These are phyloP conservation scores for Marisa cornuarietis DNA, from an alignment of 1,140 invertebrate genomes.

Conservation along the genomic window DNA sequence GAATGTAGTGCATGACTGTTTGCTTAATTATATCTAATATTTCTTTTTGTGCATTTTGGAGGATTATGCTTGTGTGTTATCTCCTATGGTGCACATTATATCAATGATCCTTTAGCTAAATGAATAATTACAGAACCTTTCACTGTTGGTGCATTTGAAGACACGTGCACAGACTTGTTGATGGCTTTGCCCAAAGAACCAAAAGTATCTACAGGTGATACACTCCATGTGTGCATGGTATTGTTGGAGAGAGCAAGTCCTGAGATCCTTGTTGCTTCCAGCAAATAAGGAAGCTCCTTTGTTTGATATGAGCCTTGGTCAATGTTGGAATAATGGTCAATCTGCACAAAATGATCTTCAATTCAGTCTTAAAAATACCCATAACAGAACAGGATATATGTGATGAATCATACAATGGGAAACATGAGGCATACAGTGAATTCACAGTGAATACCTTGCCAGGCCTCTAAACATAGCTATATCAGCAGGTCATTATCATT, in stretches of 20 bases:
- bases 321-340: background rate
- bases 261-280: background rate
- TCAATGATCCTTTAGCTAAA: background rate
- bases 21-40: background rate
- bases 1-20: background rate
- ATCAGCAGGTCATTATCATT: background rate
- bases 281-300: background rate
- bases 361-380: background rate
- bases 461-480: too few species aligned
- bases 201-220: background rate
- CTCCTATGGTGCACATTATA: too few species aligned
- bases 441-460: too few species aligned
- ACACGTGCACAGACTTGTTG: background rate
- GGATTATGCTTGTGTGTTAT: background rate
- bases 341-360: background rate
- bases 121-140: background rate
- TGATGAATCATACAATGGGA: too few species aligned
- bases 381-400: background rate
- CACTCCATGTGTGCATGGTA: background rate
- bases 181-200: background rate
- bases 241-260: background rate
- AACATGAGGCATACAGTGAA: too few species aligned
- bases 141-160: background rate
- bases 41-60: background rate
- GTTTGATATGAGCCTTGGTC: background rate